Evolutionary conservation across 2,113 vertebrate species (phyloP), one percentile per base, ranked within the genome.

Genomic region (Cariama cristata): DNA sequence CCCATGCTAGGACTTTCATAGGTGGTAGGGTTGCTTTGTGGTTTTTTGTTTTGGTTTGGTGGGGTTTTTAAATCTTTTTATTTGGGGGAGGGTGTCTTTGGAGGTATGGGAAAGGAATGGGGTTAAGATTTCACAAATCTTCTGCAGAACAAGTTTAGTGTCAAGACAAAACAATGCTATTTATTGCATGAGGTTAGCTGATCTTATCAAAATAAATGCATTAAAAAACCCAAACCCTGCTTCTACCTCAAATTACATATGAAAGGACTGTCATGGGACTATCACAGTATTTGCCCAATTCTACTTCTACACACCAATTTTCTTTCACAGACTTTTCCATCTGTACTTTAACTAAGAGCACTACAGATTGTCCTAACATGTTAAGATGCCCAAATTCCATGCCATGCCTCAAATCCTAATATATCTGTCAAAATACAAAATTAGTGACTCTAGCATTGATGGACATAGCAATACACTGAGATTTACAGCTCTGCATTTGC

Each of bases 391-490:
- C 21, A 4, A 88, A 95, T 80, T 95, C 74, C 90, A 74, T 8
- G 8, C 76, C 85, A 24, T 55, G 80, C 75, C 86, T 82, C 83
- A 84, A 76, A 82, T 72, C 60, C 88, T 62, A 86, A 88, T 62
- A 16, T 73, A 88, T 44, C 80, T 93, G 68, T 93, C 77, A 92
- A 96, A 96, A 94, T 52, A 75, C 63, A 52, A 63, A 87, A 86
- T 62, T 4, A 79, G 79, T 67, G 68, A 94, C 88, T 88, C 71
- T 35, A 91, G 24, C 80, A 71, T n/a, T 59, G 79, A 95, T 38
- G 26, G 80, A 55, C 38, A 60, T 4, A 47, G 68, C 55, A 94
- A 93, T 88, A 92, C 55, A 84, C 15, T 12, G 26, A 93, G 84
- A 87, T 93, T 80, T 77, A 79, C 9, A 67, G 72, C 44, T 84